Conservation (phyloP, 2,797 vertebrate genomes). For the Notoglanidium macrostoma region DNA sequence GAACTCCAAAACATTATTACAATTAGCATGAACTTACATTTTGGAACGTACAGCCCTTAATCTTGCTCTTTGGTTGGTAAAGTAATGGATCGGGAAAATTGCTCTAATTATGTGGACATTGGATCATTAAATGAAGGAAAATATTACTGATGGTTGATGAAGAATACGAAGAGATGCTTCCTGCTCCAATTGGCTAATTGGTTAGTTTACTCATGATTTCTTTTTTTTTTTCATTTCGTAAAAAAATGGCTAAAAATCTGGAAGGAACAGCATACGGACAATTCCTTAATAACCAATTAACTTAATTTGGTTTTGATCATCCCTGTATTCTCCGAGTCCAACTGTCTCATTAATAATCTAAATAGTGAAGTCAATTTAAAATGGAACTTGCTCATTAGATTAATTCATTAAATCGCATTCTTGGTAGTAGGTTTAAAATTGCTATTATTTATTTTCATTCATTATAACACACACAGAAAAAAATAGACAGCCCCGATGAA, state of each 20-base stretch:
- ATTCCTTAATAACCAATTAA: conserved; percentile 32
- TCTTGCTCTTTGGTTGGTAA: neutral
- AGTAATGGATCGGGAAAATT: conserved; percentile 10
- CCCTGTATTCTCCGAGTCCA: conserved; percentile 9
- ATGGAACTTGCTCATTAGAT: conserved; percentile 24
- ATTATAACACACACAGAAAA: neutral
- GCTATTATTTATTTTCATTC: conserved; percentile 29
- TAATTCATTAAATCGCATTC: conserved; percentile 25
- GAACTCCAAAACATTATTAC: neutral
- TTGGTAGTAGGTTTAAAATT: neutral
- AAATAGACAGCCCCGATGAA: neutral
- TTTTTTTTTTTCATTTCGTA: neutral
- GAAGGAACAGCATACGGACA: conserved; percentile 9
- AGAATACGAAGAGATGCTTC: conserved; percentile 13
- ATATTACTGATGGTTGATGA: conserved; percentile 9
- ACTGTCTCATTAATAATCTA: conserved; percentile 38
- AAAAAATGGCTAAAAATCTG: neutral
- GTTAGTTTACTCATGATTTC: neutral
- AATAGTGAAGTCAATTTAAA: neutral
- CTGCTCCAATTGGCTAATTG: conserved; percentile 25
- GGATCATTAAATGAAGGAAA: conserved; percentile 26
- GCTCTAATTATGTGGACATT: neutral
- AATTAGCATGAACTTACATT: neutral
- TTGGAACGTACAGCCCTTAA: neutral
- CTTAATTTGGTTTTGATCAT: conserved; percentile 12